Percentiles rank a stretch among this genome's conserved stretches.
phyloP scores from a whole-genome alignment of 2,888 invertebrate genomes.

The Blastobasis lacticolella region DNA sequence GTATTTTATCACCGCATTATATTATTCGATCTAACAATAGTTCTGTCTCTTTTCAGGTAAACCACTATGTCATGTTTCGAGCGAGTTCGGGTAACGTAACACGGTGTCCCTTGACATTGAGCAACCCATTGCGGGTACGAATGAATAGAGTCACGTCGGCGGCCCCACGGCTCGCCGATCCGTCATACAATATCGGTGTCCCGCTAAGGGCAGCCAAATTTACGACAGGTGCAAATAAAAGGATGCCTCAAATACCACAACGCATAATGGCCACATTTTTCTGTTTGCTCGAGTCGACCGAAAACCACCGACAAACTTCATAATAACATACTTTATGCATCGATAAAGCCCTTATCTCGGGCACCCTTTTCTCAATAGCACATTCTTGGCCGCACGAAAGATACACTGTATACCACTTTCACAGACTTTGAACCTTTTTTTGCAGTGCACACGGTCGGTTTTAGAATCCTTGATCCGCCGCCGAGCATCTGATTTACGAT shows the following conservation, averaged over 20 bases:
- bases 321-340: slow-evolving; percentile 66
- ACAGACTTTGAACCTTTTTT: slow-evolving; percentile 34
- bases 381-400: slow-evolving; percentile 44
- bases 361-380: slow-evolving; percentile 60
- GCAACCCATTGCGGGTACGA: too few relatives aligned
- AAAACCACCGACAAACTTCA: slow-evolving; percentile 47
- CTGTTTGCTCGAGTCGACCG: slow-evolving; percentile 28
- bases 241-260: slow-evolving; percentile 43
- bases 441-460: slow-evolving; percentile 30
- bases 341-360: slow-evolving; percentile 63
- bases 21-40: too few relatives aligned
- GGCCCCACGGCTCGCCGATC: slow-evolving; percentile 13
- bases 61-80: too few relatives aligned
- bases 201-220: slow-evolving; percentile 33
- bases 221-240: slow-evolving; percentile 55
- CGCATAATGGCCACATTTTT: slow-evolving; percentile 39
- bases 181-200: slow-evolving; percentile 19
- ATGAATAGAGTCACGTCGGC: too few relatives aligned
- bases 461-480: slow-evolving; percentile 20
- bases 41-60: too few relatives aligned
- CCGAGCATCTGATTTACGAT: slow-evolving; percentile 52
- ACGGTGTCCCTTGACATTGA: too few relatives aligned
- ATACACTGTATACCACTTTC: slow-evolving; percentile 32
- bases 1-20: too few relatives aligned
- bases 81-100: too few relatives aligned